phyloP scores from a whole-genome alignment of 2,113 vertebrate species.

The Cricetomys ansorgei region DNA sequence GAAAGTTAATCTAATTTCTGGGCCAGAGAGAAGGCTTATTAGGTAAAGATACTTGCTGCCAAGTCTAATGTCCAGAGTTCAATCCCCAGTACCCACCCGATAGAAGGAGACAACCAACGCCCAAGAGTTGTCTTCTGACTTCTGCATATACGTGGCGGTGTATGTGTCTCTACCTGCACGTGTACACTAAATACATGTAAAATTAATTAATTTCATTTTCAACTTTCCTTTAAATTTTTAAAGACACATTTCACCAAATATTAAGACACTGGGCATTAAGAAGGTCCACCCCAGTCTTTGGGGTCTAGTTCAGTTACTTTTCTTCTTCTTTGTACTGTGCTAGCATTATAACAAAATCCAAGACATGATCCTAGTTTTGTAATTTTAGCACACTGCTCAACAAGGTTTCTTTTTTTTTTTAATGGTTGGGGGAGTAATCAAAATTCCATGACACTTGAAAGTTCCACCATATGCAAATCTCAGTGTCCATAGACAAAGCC shows the following conservation, averaged over 20 bases:
- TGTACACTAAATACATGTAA: neutral
- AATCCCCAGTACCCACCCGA: neutral
- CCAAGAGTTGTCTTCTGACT: neutral
- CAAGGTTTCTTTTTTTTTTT: conserved; percentile 77
- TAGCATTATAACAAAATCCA: conserved; percentile 87
- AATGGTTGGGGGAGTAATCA: neutral
- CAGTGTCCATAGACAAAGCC: neutral
- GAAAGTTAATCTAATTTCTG: neutral
- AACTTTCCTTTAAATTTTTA: neutral
- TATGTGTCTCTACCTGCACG: too few relatives aligned
- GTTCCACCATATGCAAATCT: neutral
- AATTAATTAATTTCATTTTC: neutral
- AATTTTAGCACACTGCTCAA: conserved; percentile 90
- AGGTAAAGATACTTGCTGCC: neutral
- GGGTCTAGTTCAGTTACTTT: conserved; percentile 84
- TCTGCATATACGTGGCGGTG: too few relatives aligned
- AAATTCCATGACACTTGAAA: neutral
- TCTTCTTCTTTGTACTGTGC: conserved; percentile 87
- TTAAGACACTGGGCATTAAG: conserved; percentile 87
- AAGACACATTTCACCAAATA: conserved; percentile 85
- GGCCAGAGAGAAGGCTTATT: neutral
- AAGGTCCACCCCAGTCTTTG: conserved; percentile 88
- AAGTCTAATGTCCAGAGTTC: neutral
- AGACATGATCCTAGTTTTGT: conserved; percentile 73
- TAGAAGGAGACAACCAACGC: neutral